Evolutionary conservation across 2,888 invertebrate species (phyloP).

Genomic region (Hesperia comma): DNA sequence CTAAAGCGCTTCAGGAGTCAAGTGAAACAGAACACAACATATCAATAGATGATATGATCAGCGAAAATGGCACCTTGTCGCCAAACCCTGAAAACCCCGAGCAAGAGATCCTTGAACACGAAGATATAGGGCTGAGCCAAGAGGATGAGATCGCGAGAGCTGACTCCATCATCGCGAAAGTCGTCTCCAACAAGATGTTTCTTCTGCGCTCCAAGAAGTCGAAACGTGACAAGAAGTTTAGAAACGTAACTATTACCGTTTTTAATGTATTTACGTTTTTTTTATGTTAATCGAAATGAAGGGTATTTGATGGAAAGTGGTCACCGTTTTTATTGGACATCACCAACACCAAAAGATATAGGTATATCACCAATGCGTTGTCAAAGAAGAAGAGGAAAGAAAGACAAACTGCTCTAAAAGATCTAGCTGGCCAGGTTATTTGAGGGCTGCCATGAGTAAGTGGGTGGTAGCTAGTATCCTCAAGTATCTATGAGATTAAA

Average conservation of each 20-base stretch:
- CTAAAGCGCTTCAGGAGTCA: conserved; percentile 10
- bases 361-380: too few species aligned
- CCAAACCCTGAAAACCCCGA: conserved; percentile 23
- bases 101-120: conserved; percentile 3
- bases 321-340: not conserved
- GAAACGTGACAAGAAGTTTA: conserved; percentile 53
- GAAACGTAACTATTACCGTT: conserved; percentile 56
- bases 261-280: not conserved
- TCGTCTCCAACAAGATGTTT: conserved; percentile 67
- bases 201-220: conserved; percentile 52
- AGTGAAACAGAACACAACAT: not conserved
- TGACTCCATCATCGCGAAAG: conserved; percentile 67
- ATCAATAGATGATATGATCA: conserved; percentile 46
- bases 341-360: too few species aligned
- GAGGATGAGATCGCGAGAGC: conserved; percentile 54
- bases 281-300: not conserved
- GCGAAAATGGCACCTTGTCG: conserved; percentile 25
- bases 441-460: too few species aligned
- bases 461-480: too few species aligned
- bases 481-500: too few species aligned
- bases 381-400: too few species aligned
- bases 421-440: too few species aligned
- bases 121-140: conserved; percentile 29
- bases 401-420: too few species aligned
- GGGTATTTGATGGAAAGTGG: not conserved